A percentile compares a stretch with the other conserved stretches of the same genome.
phyloP scores from a whole-genome alignment of 1,140 invertebrate species.

The Acromyrmex charruanus region DNA sequence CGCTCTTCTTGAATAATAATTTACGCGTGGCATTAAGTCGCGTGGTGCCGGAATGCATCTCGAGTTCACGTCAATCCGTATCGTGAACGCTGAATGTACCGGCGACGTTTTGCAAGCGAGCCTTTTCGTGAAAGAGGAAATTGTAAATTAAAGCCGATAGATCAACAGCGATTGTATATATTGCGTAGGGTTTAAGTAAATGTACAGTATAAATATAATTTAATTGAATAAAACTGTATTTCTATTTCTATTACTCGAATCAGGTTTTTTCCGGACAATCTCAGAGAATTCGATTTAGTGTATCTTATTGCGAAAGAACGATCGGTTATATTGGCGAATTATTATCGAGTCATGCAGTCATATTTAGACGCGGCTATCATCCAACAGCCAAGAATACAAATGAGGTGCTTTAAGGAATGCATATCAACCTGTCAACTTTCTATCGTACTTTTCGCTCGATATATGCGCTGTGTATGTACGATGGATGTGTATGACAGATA shows the following conservation, averaged over 20 bases:
- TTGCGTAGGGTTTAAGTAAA: constrained; percentile 7
- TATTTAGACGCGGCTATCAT: neutral
- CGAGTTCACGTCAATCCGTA: neutral
- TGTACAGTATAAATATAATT: constrained; percentile 15
- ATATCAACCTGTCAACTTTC: neutral
- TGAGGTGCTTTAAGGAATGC: neutral
- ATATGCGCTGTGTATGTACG: neutral
- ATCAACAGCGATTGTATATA: constrained; percentile 26
- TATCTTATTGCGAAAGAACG: neutral
- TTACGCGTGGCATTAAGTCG: neutral
- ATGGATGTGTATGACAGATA: neutral
- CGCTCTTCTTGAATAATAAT: constrained; percentile 29
- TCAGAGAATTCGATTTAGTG: neutral
- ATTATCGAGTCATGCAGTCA: neutral
- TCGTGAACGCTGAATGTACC: neutral
- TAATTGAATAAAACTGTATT: neutral
- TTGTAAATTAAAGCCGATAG: constrained; percentile 13
- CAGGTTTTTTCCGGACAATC: neutral
- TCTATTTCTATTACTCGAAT: neutral
- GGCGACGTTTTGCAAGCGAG: constrained; percentile 6
- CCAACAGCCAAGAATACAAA: neutral
- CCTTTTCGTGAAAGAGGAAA: constrained; percentile 10
- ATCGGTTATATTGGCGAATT: neutral
- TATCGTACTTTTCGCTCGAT: neutral
- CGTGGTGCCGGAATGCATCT: neutral